A percentile compares a stretch with the other conserved stretches of the same genome.
Conservation (phyloP, 2,888 invertebrate genomes). For the Drosophila anomelani region DNA sequence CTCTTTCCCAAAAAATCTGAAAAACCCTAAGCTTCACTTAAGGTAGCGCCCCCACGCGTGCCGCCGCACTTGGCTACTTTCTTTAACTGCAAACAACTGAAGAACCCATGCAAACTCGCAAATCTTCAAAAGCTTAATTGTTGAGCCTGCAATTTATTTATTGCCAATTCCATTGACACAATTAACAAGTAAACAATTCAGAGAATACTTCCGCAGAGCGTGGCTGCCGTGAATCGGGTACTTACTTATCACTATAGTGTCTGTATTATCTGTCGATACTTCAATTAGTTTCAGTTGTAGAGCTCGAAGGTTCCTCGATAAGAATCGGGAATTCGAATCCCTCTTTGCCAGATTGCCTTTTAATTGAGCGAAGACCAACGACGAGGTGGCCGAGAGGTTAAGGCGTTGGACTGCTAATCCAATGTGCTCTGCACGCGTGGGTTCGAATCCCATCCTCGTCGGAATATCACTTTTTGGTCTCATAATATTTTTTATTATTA, state of each 20-base stretch:
- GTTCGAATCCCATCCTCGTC: constrained; percentile 94
- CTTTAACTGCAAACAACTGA: constrained; percentile 48
- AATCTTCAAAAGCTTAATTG: constrained; percentile 8
- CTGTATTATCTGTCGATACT: constrained; percentile 11
- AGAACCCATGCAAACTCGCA: constrained; percentile 13
- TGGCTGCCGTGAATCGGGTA: not conserved
- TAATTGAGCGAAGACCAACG: constrained; percentile 68
- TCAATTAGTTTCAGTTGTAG: constrained; percentile 11
- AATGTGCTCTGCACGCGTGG: constrained; percentile 94
- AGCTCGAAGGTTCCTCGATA: constrained; percentile 13
- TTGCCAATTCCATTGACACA: constrained; percentile 61
- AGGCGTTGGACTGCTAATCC: constrained; percentile 90
- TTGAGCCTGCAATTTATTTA: constrained; percentile 25
- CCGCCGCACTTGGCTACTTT: constrained; percentile 52
- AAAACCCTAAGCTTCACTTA: constrained; percentile 30
- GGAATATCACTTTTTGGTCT: constrained; percentile 57
- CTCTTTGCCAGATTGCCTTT: constrained; percentile 5
- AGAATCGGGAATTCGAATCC: not conserved
- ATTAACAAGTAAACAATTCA: constrained; percentile 37
- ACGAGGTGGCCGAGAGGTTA: constrained; percentile 95
- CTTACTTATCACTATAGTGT: not conserved
- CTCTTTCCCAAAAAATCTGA: not conserved
- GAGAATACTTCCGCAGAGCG: constrained; percentile 13
- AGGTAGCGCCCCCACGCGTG: constrained; percentile 20
- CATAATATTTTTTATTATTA: too few species aligned